Base-by-base conservation (phyloP, 2,888 invertebrate species). In the Melinopterus prodromus region DNA sequence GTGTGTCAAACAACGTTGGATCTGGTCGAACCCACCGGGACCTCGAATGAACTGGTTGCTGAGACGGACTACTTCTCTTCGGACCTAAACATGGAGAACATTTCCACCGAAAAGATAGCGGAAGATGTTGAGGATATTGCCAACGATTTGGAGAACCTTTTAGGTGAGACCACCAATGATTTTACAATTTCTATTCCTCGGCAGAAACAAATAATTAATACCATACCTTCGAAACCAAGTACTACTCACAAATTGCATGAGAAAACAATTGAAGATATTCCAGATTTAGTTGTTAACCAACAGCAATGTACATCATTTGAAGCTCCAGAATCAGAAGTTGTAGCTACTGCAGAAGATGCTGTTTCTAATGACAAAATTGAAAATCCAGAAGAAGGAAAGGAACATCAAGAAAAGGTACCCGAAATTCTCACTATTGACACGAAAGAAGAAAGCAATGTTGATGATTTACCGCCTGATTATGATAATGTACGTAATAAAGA, bases 81-180 rank as follows among this genome's bases (percentile, higher is more conserved):
- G 9, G 83, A 84, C 75, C 86, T 88, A 81, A 86, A 84, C 36
- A 86, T 88, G 75, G 82, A 84, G 12, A 82, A 85, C 77, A 85
- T 86, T 16, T 79, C 86, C 0, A 82, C 82, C 71, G 88, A 86
- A 77, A 86, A 86, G 82, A 88, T 88, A 78, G 77, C 87, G 15
- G 89, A 89, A 83, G 87, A 89, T 84, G 88, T 89, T 26, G 89
- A 89, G 80, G 89, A 89, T 83, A 86, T 89, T 80, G 89, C 89
- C n/a, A 88, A 88, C 77, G 89, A 89, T 82, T 84, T 89, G 79
- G 89, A 89, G 78, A 89, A 87, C 77, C 84, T 89, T 72, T 84
- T 89, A 77, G 89, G 88, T 2, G 88, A 85, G 83, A 78, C 84
- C 7, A 71, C 82, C 6, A 71, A 78, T 16, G 81, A 74, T 35